phyloP scores from a whole-genome alignment of 2,888 invertebrate genomes.

The Callyntrura sp. region DNA sequence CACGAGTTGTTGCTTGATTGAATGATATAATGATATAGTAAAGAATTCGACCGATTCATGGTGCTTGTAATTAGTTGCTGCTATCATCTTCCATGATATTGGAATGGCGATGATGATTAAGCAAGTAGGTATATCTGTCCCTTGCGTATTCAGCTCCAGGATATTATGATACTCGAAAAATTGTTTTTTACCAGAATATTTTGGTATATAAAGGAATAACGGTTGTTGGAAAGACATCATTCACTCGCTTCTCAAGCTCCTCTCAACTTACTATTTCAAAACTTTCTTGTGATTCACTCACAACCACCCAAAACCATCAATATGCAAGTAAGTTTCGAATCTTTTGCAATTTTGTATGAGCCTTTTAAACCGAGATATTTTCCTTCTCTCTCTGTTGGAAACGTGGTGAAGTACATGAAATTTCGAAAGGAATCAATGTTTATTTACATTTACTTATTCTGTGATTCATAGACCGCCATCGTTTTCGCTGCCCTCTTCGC shows the following conservation, averaged over 20 bases:
- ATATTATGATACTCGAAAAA: slow-evolving; percentile 1
- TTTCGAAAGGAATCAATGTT: neutral
- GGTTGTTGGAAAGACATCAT: slow-evolving; percentile 33
- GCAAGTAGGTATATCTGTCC: no score
- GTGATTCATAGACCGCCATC: slow-evolving; percentile 39
- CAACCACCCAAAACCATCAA: slow-evolving; percentile 30
- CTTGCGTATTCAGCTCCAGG: neutral
- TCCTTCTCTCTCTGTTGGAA: no score
- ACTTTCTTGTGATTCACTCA: slow-evolving; percentile 47
- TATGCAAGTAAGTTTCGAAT: slow-evolving; percentile 59
- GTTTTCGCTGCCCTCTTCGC: slow-evolving; percentile 50
- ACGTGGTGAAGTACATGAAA: neutral
- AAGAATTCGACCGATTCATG: neutral
- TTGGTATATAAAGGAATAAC: slow-evolving; percentile 60
- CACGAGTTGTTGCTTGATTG: neutral
- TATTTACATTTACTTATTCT: neutral
- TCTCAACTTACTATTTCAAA: slow-evolving; percentile 3
- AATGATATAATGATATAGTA: neutral
- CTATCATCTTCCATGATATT: neutral
- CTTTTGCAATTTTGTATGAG: neutral
- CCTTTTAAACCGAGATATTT: neutral
- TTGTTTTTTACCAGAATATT: neutral
- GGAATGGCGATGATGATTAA: neutral
- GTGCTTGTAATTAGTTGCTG: slow-evolving; percentile 35
- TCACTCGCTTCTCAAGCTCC: slow-evolving; percentile 45